Evolutionary conservation across 2,113 vertebrate genomes (phyloP).

Genomic region (Rhinoderma darwinii): DNA sequence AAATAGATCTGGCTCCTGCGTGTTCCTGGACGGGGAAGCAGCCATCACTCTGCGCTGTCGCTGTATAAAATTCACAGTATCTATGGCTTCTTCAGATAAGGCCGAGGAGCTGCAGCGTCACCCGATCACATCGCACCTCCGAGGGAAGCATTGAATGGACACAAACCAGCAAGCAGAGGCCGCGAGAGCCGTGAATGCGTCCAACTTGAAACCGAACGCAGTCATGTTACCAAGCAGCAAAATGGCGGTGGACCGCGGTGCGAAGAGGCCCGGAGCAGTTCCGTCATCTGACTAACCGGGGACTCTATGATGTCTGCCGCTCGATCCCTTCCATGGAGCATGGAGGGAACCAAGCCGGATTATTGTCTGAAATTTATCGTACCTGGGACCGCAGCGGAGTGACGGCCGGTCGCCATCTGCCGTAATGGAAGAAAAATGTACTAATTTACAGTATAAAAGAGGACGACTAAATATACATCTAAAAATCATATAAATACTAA

Average conservation of each 20-base stretch:
- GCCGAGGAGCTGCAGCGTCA: not conserved
- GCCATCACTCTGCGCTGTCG: not conserved
- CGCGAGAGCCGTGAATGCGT: not conserved
- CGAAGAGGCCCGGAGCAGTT: not conserved
- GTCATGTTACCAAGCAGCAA: slow-evolving; percentile 24
- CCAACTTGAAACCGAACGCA: not conserved
- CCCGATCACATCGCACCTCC: not conserved
- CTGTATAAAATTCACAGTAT: slow-evolving; percentile 18
- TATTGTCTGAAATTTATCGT: not conserved
- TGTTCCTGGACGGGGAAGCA: slow-evolving; percentile 14
- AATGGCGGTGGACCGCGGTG: not conserved
- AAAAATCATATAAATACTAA: slow-evolving; percentile 9
- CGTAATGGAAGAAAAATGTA: not conserved
- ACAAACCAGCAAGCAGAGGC: not conserved
- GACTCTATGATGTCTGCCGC: not conserved
- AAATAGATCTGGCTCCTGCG: slow-evolving; percentile 35
- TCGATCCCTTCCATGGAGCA: not conserved
- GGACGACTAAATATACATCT: slow-evolving; percentile 33
- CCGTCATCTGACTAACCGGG: not conserved
- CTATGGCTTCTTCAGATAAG: slow-evolving; percentile 44
- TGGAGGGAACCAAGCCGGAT: not conserved
- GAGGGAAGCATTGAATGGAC: not conserved
- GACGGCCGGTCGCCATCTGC: not conserved
- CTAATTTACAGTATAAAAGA: slow-evolving; percentile 28
- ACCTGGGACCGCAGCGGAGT: not conserved